Base-by-base conservation (phyloP, 1,140 invertebrate genomes). In the Drosophila kohkoa region DNA sequence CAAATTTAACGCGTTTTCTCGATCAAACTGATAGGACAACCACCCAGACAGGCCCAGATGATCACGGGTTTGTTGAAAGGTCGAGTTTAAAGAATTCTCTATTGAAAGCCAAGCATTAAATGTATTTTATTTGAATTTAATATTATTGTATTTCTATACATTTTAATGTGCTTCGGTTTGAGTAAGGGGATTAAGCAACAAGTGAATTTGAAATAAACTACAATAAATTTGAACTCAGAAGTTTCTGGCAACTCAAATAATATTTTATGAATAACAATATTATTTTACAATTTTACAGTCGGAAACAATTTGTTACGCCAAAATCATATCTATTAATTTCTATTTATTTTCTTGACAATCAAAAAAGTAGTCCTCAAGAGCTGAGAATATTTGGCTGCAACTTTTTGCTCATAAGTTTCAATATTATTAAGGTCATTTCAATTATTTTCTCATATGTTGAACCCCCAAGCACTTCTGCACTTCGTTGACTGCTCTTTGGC, bases 1-100 rank as follows among this genome's bases (percentile, higher is more conserved):
- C 69, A 75, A 45, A 66, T 66, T 55, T 62, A 82, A 80, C 68
- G 65, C 66, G 38, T 45, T 79, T 48, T 46, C 5, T 48, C 67
- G 74, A 74, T 63, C 38, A 8, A 48, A 51, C 48, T 38, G 76
- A 77, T 79, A 62, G 45, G 49, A 10, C 13, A 71, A 49, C 38
- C 54, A 13, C 35, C 46, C 48, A 54, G 28, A 13, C 25, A 6
- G 41, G 35, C 35, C 35, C 35, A 28, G 11, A 10, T 55, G 25
- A 52, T 11, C 15, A 28, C 32, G 1, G 2, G 46, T 55, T n/a
- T 59, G n/a, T 25, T 5, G 20, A 25, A 43, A 69, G 51, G 11
- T 54, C 51, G 30, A 15, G 0, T 30, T 4, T 11, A 16, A 49
- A 5, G 35, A 48, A 16, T 45, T 32, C 48, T 10, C 48, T 13